These are phyloP conservation scores for Cryptophagus acutangulus DNA, from an alignment of 2,888 invertebrate genomes.

Conservation along the genomic window DNA sequence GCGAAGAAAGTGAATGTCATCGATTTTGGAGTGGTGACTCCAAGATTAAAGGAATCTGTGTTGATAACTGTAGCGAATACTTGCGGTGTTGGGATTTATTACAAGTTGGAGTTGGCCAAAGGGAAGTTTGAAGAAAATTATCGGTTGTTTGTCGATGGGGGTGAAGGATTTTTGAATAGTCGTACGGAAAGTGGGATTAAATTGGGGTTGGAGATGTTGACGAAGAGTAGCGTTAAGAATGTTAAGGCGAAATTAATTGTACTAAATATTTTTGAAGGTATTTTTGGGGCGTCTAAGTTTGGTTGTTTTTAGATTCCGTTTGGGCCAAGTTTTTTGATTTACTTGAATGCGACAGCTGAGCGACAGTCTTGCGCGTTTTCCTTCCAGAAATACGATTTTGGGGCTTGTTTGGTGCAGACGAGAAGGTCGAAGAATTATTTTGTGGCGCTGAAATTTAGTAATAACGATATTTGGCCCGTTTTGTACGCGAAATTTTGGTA, in stretches of 20 bases:
- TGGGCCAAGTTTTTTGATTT: constrained; percentile 60
- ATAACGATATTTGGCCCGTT: constrained; percentile 20
- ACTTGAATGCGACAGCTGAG: constrained; percentile 55
- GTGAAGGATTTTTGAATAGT: constrained; percentile 24
- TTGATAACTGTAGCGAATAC: constrained; percentile 22
- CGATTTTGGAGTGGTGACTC: constrained; percentile 44
- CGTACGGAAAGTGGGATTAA: constrained; percentile 5
- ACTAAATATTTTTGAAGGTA: constrained; percentile 1
- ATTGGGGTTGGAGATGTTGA: constrained; percentile 18
- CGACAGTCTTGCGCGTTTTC: constrained; percentile 59
- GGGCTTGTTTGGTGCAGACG: constrained; percentile 58
- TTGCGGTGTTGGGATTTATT: constrained; percentile 27
- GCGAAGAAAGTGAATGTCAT: constrained; percentile 40
- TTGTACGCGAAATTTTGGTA: constrained; percentile 21
- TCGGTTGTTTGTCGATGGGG: constrained; percentile 16
- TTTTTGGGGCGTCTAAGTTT: neutral
- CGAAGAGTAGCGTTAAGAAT: constrained; percentile 16
- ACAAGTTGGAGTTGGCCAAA: constrained; percentile 21
- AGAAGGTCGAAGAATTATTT: constrained; percentile 49
- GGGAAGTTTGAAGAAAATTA: constrained; percentile 18
- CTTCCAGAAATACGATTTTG: constrained; percentile 60
- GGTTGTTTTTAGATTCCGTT: constrained; percentile 55
- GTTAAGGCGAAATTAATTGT: constrained; percentile 21
- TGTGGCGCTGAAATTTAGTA: constrained; percentile 44
- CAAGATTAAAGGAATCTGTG: constrained; percentile 9